A percentile compares a stretch with the other conserved stretches of the same genome.
Conservation (phyloP, 2,113 vertebrate species). For the Henicopernis longicauda region DNA sequence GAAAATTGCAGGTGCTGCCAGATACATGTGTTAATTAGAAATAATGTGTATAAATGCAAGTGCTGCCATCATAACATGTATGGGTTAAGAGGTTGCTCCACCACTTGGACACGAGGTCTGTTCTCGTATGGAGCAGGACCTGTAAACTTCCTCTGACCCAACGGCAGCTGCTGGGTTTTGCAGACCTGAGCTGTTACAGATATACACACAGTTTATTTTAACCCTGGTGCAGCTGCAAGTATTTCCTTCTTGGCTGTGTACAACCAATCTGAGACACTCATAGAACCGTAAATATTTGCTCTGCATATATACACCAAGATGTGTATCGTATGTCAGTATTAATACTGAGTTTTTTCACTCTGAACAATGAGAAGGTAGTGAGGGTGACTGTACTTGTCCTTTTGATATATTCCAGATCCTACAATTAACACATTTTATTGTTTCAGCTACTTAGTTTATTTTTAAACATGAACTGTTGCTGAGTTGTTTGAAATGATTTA, state of each 20-base stretch:
- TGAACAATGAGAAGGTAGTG: background rate
- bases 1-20: background rate
- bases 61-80: background rate
- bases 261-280: background rate
- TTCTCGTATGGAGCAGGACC: background rate
- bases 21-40: background rate
- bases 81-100: background rate
- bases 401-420: background rate
- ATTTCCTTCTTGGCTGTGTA: background rate
- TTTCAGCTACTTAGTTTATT: background rate
- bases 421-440: background rate
- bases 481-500: conserved; percentile 29
- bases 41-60: background rate
- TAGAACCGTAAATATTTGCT: background rate
- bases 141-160: background rate
- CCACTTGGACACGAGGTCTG: background rate
- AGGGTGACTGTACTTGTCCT: background rate
- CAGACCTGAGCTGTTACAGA: background rate
- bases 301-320: background rate
- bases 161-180: background rate
- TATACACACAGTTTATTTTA: background rate
- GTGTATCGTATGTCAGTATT: background rate
- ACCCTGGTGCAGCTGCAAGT: background rate
- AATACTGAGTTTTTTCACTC: background rate
- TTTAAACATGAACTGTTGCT: background rate